Evolutionary conservation across 1,140 invertebrate genomes (phyloP), one percentile per base, ranked within the genome.

Genomic region (Ladona fulva): DNA sequence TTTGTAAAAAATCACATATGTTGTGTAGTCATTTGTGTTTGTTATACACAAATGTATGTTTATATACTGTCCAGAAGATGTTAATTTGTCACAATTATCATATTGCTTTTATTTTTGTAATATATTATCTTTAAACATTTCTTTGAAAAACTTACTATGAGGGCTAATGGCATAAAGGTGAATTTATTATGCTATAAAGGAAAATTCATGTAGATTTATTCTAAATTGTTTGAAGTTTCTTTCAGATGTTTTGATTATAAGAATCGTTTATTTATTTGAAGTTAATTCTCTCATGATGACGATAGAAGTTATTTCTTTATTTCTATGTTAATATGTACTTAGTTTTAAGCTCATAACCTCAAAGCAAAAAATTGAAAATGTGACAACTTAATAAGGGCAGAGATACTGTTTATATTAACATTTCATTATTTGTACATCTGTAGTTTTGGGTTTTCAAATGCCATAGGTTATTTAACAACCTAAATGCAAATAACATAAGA

Each of bases 21-120:
- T 66, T 66, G 52, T 66, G 52, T 66, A 66, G 52, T 66, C 52
- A 66, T 66, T 66, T 66, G 52, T 66, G 52, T 66, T 66, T 1
- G 12, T 66, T 66, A 12, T 6, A 66, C 12, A 66, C 52, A 22
- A 12, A 66, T 66, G 52, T 16, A 66, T 66, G 52, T 66, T 66
- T 66, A 66, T 66, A 66, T 3, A 66, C 52, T 66, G 52, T 66
- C 52, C 52, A 19, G 5, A 22, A 5, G 14, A 66, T 66, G 52
- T 66, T 66, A 22, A 16, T 66, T 66, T 66, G 52, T 66, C 52
- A 66, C 52, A 19, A 12, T 66, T 22, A 66, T 66, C n/a, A 66
- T 16, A 16, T 66, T 66, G 14, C 52, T 66, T 3, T 66, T 66
- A 16, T 22, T 66, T 66, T 66, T 66, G 52, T 66, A 66, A 66